A percentile compares a stretch with the other conserved stretches of the same genome.
phyloP scores from a whole-genome alignment of 2,113 vertebrate species.

The Trematomus loennbergii region DNA sequence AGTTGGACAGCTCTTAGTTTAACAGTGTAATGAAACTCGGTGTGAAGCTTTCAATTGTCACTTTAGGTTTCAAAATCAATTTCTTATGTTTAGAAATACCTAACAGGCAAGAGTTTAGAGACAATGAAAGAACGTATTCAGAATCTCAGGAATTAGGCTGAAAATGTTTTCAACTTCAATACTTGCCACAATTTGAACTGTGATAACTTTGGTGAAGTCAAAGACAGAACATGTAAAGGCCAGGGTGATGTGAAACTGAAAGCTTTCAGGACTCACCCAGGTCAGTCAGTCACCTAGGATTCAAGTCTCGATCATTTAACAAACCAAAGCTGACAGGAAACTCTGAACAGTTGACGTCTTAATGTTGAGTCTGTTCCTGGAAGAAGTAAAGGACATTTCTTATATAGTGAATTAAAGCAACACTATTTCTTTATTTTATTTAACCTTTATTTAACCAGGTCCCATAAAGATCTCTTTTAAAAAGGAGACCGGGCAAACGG shows the following conservation, averaged over 20 bases:
- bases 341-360: neutral
- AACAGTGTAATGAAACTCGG: neutral
- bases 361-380: neutral
- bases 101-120: constrained; percentile 2
- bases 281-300: constrained; percentile 15
- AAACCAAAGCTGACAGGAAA: neutral
- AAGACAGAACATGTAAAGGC: neutral
- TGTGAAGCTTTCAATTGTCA: constrained; percentile 30
- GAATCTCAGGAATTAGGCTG: constrained; percentile 2
- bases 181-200: neutral
- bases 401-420: too few species aligned
- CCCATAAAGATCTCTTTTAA: too few species aligned
- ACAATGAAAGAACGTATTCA: constrained; percentile 7
- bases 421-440: too few species aligned
- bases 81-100: neutral
- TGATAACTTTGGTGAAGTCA: constrained; percentile 33
- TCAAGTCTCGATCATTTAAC: neutral
- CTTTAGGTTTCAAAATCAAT: constrained; percentile 46
- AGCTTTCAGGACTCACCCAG: neutral
- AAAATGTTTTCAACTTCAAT: constrained; percentile 2
- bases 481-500: too few species aligned
- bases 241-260: neutral
- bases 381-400: neutral
- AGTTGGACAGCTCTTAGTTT: constrained; percentile 7
- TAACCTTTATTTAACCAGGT: too few species aligned